Base-by-base conservation (phyloP, 2,888 invertebrate species). In the Polia nebulosa region DNA sequence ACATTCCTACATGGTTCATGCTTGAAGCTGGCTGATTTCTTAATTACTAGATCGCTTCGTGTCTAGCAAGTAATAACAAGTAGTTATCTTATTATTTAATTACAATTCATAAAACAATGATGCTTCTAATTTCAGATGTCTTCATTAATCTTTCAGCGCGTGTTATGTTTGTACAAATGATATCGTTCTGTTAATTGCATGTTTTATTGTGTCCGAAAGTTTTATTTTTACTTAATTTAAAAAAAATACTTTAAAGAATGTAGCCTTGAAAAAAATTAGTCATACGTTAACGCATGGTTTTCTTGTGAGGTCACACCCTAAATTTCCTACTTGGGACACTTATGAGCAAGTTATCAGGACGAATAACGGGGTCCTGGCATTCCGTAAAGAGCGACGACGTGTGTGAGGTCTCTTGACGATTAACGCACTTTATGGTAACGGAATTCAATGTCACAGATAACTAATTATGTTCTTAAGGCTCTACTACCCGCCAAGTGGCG, bases 331-430 rank as follows among this genome's bases (percentile, higher is more conserved):
- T 67, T 53, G 52, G 51, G 32, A 20, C 55, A 62, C 68, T 79
- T 69, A 66, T 58, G 63, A 76, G 79, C 57, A 66, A 65, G 25
- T 79, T 84, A 84, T 82, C 82, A 68, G 80, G 57, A 73, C 73
- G 39, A 65, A 71, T 82, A 79, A 84, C 82, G 84, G 82, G 8
- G 29, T 64, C 45, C 64, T 56, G 44, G 27, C 75, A 80, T 82
- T 82, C 76, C 75, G 2, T 72, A 64, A 36, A 58, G 57, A 69
- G 49, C 44, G 51, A 60, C 45, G 58, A 59, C 81, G 60, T 72
- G 58, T 44, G 59, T 60, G 32, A 51, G 52, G 56, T 57, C 63
- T 44, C 61, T 44, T 47, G 62, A 57, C 53, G 58, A 49, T 41
- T 56, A 45, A 36, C 36, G 9, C 29, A n/a, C 39, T 59, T 22